Base-by-base conservation (phyloP, 35 echinoderm and acorn worm species). In the Acanthaster planci region DNA sequence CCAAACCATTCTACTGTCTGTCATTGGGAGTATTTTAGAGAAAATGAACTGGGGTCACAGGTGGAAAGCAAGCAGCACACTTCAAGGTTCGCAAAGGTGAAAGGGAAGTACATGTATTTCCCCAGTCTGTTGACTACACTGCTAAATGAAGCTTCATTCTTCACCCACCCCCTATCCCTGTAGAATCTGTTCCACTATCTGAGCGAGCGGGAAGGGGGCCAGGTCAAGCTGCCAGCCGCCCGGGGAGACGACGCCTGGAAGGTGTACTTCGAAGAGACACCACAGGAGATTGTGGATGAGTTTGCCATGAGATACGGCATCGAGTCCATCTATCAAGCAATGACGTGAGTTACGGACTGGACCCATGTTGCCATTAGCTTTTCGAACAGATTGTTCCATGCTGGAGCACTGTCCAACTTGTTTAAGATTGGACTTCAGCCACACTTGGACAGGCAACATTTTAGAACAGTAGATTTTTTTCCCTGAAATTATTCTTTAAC, bases 321-420 rank as follows among this genome's bases (percentile, higher is more conserved):
- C 56, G 95, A 98, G 86, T 98, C 95, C 68, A 98, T 98, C 31
- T 98, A 98, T 84, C 95, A 98, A 83, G 95, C 95, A n/a, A 98
- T 98, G 95, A 98, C 95, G 95, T 98, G 60, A 98, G 95, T 98
- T n/a, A n/a, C n/a, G n/a, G n/a, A n/a, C n/a, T n/a, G n/a, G n/a
- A n/a, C n/a, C n/a, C n/a, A n/a, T n/a, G n/a, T n/a, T n/a, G n/a
- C n/a, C n/a, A n/a, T n/a, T n/a, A n/a, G n/a, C n/a, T n/a, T n/a
- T n/a, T n/a, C n/a, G n/a, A n/a, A n/a, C n/a, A n/a, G n/a, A n/a
- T n/a, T n/a, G n/a, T n/a, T n/a, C n/a, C n/a, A n/a, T n/a, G n/a
- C n/a, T n/a, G n/a, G n/a, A n/a, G n/a, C n/a, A n/a, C n/a, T n/a
- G n/a, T n/a, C n/a, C n/a, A n/a, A n/a, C n/a, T n/a, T n/a, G n/a